Percentiles rank a stretch among this genome's conserved stretches.
These are phyloP conservation scores for Orthosia gothica DNA, from an alignment of 2,888 invertebrate species.

Conservation along the genomic window DNA sequence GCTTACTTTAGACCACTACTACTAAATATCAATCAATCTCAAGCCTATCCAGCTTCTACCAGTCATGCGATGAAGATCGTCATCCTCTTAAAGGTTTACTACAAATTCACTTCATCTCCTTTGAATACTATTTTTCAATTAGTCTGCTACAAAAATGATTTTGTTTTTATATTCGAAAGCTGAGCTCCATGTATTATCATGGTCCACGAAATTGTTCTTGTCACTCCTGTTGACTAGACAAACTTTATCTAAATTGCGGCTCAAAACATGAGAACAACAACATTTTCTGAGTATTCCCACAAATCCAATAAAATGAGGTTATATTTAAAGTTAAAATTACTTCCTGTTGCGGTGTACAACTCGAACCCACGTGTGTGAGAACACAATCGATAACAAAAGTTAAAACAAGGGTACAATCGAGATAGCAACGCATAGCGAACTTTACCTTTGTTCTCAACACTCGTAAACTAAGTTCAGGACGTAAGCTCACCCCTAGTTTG, in stretches of 20 bases:
- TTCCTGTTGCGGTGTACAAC: conserved; percentile 45
- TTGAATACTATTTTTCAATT: no score
- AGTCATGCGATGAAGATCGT: no score
- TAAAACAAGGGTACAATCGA: conserved; percentile 67
- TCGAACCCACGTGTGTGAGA: conserved; percentile 35
- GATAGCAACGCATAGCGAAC: conserved; percentile 64
- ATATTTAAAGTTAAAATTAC: conserved; percentile 45
- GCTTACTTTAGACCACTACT: background rate
- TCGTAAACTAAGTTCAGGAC: conserved; percentile 70
- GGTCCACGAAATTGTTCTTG: no score
- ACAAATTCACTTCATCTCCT: no score
- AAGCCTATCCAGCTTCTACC: background rate
- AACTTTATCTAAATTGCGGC: no score
- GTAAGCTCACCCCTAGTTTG: conserved; percentile 67
- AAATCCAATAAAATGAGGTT: conserved; percentile 24
- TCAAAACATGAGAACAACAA: conserved; percentile 5
- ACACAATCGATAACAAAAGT: conserved; percentile 52
- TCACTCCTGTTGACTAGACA: no score
- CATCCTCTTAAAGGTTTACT: no score
- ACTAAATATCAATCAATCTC: background rate
- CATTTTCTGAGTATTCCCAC: background rate
- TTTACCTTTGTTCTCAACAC: conserved; percentile 69
- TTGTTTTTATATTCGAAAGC: background rate
- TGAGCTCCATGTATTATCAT: no score
- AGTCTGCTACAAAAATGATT: background rate